These are phyloP conservation scores for Acanthaster planci DNA, from an alignment of 35 echinoderm and acorn worm species.

Conservation along the genomic window DNA sequence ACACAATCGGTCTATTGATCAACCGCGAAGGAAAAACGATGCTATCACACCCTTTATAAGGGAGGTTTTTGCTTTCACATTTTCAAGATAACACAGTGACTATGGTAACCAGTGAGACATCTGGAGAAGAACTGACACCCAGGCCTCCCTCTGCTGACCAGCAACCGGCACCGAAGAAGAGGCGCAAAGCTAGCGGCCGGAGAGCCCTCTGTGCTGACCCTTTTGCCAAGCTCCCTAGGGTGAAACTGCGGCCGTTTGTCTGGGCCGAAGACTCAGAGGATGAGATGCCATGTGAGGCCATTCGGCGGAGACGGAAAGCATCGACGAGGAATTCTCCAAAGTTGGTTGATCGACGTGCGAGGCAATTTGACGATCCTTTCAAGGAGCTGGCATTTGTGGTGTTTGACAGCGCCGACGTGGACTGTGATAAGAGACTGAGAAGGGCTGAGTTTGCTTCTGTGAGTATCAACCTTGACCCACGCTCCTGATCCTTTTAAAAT, in stretches of 20 bases:
- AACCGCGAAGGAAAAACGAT: too few species aligned
- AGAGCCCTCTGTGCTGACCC: constrained; percentile 22
- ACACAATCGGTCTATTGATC: too few species aligned
- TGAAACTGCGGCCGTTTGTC: constrained; percentile 4
- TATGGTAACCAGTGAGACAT: background rate
- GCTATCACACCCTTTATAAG: too few species aligned
- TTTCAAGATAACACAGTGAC: background rate
- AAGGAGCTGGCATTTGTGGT: constrained; percentile 62
- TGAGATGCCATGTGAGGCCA: background rate
- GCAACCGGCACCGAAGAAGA: constrained; percentile 15
- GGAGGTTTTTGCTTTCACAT: too few species aligned
- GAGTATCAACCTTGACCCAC: too few species aligned
- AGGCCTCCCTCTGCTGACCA: background rate
- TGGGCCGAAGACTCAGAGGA: background rate
- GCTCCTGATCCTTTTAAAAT: too few species aligned
- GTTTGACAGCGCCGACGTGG: constrained; percentile 69
- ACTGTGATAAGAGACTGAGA: constrained; percentile 64
- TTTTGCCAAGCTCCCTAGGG: constrained; percentile 32
- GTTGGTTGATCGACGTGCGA: background rate
- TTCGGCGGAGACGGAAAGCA: background rate
- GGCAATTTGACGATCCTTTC: constrained; percentile 67
- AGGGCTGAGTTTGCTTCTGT: constrained; percentile 69
- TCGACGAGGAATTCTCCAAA: background rate
- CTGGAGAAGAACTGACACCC: background rate
- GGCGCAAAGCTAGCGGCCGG: background rate